phyloP scores from a whole-genome alignment of 2,113 vertebrate genomes.

The Glaucomys volans region DNA sequence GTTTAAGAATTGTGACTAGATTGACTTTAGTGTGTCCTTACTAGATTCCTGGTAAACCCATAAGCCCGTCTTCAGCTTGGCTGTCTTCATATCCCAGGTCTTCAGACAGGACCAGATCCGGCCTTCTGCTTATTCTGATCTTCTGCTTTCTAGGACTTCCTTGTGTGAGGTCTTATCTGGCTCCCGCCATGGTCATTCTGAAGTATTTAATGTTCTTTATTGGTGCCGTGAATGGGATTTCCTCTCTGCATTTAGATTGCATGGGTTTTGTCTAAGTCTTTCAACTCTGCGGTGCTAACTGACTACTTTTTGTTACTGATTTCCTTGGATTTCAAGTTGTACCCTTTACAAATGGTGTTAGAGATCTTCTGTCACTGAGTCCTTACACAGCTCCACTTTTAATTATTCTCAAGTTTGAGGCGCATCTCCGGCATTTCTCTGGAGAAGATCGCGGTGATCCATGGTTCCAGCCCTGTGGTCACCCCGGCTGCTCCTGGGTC shows the following conservation, averaged over 20 bases:
- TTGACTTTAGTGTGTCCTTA: not conserved
- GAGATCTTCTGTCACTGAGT: not conserved
- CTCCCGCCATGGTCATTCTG: not conserved
- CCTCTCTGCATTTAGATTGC: not conserved
- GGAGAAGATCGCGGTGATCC: not conserved
- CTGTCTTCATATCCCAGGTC: not conserved
- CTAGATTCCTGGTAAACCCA: not conserved
- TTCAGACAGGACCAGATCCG: not conserved
- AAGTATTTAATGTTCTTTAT: not conserved
- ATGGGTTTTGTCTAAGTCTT: not conserved
- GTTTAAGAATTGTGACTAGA: not conserved
- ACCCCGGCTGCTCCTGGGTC: fast-evolving
- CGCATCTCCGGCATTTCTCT: not conserved
- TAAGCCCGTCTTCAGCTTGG: too few species aligned
- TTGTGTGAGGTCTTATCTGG: not conserved
- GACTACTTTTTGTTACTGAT: not conserved
- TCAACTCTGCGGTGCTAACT: not conserved
- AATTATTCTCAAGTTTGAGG: not conserved
- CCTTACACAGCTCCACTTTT: not conserved
- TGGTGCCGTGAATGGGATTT: not conserved
- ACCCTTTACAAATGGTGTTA: not conserved
- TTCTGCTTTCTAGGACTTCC: not conserved
- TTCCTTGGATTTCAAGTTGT: not conserved
- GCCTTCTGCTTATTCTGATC: not conserved
- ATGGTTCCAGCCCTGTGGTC: not conserved